Evolutionary conservation across 2,888 invertebrate genomes (phyloP).

Genomic region (Clepsis dumicolana): DNA sequence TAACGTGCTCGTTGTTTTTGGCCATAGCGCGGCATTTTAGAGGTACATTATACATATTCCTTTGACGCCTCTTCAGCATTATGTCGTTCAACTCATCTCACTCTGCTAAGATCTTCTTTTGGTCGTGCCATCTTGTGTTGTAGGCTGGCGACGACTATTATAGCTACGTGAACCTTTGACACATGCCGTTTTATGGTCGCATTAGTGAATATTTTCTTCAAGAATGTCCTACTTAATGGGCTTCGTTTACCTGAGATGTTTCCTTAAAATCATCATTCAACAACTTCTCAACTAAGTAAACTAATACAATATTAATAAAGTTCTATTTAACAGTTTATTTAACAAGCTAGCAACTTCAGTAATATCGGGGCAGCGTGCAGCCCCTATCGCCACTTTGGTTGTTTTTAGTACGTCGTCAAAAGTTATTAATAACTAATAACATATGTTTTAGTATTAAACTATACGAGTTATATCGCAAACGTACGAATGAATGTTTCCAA

Average conservation of each 20-base stretch:
- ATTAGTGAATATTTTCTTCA: not conserved
- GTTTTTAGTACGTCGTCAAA: not conserved
- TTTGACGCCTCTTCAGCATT: too few relatives aligned
- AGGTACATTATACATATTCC: too few relatives aligned
- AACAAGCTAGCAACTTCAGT: conserved; percentile 56
- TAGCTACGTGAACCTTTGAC: too few relatives aligned
- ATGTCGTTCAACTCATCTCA: too few relatives aligned
- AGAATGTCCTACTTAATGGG: too few relatives aligned
- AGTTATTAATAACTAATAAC: not conserved
- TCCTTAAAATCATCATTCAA: not conserved
- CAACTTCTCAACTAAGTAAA: not conserved
- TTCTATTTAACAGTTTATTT: conserved; percentile 46
- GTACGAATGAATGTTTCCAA: too few relatives aligned
- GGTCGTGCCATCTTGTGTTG: too few relatives aligned
- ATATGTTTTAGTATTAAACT: conserved; percentile 1
- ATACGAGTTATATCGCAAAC: not conserved
- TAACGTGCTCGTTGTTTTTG: not conserved
- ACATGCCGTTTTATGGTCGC: too few relatives aligned
- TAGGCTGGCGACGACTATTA: too few relatives aligned
- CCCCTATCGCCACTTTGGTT: conserved; percentile 13
- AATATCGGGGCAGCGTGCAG: conserved; percentile 54
- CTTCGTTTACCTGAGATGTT: not conserved
- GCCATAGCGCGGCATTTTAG: not conserved
- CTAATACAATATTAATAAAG: conserved; percentile 1
- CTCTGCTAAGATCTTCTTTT: too few relatives aligned